Evolutionary conservation across 2,113 vertebrate genomes (phyloP), one percentile per base, ranked within the genome.

Genomic region (Calidris pugnax): DNA sequence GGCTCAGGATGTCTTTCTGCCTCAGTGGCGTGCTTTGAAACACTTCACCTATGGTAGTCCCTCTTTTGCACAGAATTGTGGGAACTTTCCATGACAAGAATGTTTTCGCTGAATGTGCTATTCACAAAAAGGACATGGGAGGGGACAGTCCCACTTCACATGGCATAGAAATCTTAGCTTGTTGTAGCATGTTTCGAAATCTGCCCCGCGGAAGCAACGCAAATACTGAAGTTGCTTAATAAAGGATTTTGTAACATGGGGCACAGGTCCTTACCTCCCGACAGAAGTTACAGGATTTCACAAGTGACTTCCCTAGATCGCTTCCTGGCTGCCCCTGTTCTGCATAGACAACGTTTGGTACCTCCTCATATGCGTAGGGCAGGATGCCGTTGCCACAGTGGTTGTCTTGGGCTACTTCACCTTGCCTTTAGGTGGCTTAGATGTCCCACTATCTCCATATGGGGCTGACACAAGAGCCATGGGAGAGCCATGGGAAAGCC

Each of bases 201-300:
- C 30, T 30, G 30, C 37, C 47, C 55, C 5, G 6, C 22, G 14
- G 63, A 87, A 92, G 68, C 33, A 50, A 64, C 4, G 24, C 32
- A 75, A 92, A 81, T 91, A 39, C 68, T 78, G 37, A 33, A 35
- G 43, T 97, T 96, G 87, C 96, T 92, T 45, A 88, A 94, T 77
- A 57, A 3, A 37, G 50, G 47, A 57, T 97, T 96, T 91, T 20
- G 87, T 67, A 97, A 97, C 15, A 22, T 5, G 22, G 50, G 74
- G 7, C 5, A 3, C 26, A 62, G 27, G 21, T 83, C 69, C 67
- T 85, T 74, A 75, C 21, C 32, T 95, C 66, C 43, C 0, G 4
- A 53, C 51, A 92, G 56, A 93, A 95, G 19, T 80, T 48, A 87
- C 75, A 74, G 43, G 30, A 89, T 97, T 97, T 95, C 96, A 63